Base-by-base conservation (phyloP, 2,888 invertebrate species). In the Catocala sponsa region DNA sequence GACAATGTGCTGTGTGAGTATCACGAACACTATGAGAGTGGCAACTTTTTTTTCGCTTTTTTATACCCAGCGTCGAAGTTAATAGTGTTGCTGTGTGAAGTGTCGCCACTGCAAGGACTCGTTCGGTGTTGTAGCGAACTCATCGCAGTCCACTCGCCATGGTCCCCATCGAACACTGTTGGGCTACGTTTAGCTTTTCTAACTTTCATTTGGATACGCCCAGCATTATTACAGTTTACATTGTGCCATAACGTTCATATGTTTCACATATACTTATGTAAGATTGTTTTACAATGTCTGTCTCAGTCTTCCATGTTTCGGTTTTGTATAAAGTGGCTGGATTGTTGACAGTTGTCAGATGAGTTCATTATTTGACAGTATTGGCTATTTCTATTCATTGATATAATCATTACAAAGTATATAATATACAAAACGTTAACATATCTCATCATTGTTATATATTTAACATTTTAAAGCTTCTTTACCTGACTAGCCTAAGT, bases 361-460 rank as follows among this genome's bases (percentile, higher is more conserved):
- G 43, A 61, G 67, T 67, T 70, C 52, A 55, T 60, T 65, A 51
- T 68, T 65, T 55, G 59, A 68, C 55, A 65, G 67, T 65, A 68
- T 69, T 72, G 69, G 71, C 70, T 80, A 78, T 80, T 82, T 85
- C 70, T 81, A 80, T 84, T 81, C 25, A 78, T 79, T 75, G 66
- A 62, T 76, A 72, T 81, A 74, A 75, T 76, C 71, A 74, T 75
- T 65, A 67, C 61, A 64, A 76, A 68, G 76, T 79, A 70, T 78
- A 77, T 70, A 73, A 81, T 83, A 80, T 80, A 84, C 83, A 81
- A 84, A 87, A 73, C 64, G 78, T 89, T 87, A 83, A 90, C 90
- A 90, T 90, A 89, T 90, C 90, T 85, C 79, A 85, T 84, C 73
- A 78, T 77, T 84, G 82, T 86, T 82, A 75, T 75, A 68, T 79